These are phyloP conservation scores for Mythimna ferrago DNA, from an alignment of 2,888 invertebrate genomes.

Conservation along the genomic window DNA sequence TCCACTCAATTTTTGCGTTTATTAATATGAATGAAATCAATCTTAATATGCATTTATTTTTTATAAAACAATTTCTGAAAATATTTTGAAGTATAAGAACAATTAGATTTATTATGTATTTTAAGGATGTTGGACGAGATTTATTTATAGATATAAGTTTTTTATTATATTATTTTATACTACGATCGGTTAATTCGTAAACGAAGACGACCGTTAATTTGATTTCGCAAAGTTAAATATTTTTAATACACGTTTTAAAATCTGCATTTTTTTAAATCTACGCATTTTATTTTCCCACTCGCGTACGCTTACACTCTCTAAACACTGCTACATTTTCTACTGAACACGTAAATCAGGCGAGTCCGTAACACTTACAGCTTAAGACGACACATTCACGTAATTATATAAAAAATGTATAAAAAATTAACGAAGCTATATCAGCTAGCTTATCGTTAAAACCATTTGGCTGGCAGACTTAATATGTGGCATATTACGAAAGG, in stretches of 20 bases:
- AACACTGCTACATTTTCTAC: conserved; percentile 53
- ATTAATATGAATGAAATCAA: background rate
- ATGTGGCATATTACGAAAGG: conserved; percentile 20
- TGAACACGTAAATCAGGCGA: conserved; percentile 65
- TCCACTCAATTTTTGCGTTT: conserved; percentile 6
- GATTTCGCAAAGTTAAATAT: background rate
- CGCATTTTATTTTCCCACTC: conserved; percentile 3
- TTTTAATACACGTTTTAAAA: conserved; percentile 14
- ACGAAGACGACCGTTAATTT: background rate
- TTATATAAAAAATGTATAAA: conserved; percentile 40
- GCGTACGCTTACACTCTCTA: conserved; percentile 47
- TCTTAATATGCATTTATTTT: background rate
- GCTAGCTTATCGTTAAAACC: conserved; percentile 19
- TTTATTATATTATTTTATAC: background rate
- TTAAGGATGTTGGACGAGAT: conserved; percentile 26
- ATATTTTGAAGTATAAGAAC: conserved; percentile 11
- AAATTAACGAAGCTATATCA: conserved; percentile 41
- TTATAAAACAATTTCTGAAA: conserved; percentile 8
- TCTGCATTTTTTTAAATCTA: conserved; percentile 4
- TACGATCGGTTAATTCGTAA: background rate
- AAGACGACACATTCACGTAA: conserved; percentile 50
- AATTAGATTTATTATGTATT: conserved; percentile 8
- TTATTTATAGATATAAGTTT: conserved; percentile 6
- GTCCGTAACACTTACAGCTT: conserved; percentile 54
- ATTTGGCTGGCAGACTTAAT: conserved; percentile 42